Evolutionary conservation across 2,797 vertebrate genomes (phyloP).

Genomic region (Heliangelus exortis): DNA sequence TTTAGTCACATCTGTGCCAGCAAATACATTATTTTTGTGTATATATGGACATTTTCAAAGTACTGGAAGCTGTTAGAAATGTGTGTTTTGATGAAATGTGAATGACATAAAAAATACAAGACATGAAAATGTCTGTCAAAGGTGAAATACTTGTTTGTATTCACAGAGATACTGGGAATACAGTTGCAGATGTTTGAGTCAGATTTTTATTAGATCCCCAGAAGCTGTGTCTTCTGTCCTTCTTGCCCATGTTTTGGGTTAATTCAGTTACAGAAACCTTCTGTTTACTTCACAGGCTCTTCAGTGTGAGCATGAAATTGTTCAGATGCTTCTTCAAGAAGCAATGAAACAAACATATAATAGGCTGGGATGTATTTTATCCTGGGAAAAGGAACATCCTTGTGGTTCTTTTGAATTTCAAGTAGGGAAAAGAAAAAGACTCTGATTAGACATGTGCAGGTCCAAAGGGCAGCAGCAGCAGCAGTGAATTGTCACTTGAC

Average conservation of each 20-base stretch:
- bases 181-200: neutral
- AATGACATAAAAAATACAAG: neutral
- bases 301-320: neutral
- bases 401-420: neutral
- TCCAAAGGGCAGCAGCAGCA: neutral
- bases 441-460: neutral
- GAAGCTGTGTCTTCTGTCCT: neutral
- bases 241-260: neutral
- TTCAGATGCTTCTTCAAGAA: neutral
- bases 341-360: neutral
- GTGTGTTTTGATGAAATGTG: neutral
- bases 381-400: neutral
- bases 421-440: neutral
- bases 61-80: neutral
- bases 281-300: neutral
- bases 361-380: neutral
- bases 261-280: neutral
- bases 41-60: neutral
- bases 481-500: slow-evolving; percentile 23
- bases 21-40: neutral
- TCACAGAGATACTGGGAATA: neutral
- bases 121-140: neutral
- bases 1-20: neutral
- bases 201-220: neutral
- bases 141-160: neutral